Percentiles rank a stretch among this genome's conserved stretches.
These are phyloP conservation scores for Andricus curvator DNA, from an alignment of 2,888 invertebrate species.

Conservation along the genomic window DNA sequence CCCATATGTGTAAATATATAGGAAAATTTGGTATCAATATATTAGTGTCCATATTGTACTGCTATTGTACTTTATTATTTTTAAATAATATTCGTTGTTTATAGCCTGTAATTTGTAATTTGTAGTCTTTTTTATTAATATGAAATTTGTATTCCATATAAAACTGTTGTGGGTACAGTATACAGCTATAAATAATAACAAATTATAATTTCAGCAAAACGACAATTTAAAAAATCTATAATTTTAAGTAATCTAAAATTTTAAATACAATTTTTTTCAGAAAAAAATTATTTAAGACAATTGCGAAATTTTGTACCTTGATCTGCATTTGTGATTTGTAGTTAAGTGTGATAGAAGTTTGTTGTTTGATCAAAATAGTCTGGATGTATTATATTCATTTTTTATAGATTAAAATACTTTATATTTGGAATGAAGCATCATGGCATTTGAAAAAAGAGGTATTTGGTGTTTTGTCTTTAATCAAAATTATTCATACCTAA, in stretches of 20 bases:
- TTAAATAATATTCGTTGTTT: neutral
- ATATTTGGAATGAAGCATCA: conserved; percentile 70
- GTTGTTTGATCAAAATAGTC: conserved; percentile 3
- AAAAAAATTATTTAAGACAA: neutral
- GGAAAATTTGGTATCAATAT: neutral
- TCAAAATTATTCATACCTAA: neutral
- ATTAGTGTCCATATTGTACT: neutral
- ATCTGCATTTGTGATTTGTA: conserved; percentile 32
- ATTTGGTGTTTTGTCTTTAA: neutral
- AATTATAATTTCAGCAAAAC: neutral
- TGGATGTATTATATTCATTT: neutral
- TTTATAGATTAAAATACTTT: neutral
- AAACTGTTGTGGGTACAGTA: neutral
- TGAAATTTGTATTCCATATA: neutral
- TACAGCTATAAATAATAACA: neutral
- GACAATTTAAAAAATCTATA: neutral
- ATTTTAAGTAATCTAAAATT: too few relatives aligned
- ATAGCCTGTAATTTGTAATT: neutral
- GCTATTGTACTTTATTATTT: neutral
- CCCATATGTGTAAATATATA: neutral
- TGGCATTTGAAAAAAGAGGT: conserved; percentile 61
- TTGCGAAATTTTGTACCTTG: neutral
- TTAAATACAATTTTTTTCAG: too few relatives aligned
- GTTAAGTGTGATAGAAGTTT: conserved; percentile 50
- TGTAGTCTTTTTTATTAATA: neutral